phyloP scores from a whole-genome alignment of 2,888 invertebrate genomes.

The Bellardia bayeri region DNA sequence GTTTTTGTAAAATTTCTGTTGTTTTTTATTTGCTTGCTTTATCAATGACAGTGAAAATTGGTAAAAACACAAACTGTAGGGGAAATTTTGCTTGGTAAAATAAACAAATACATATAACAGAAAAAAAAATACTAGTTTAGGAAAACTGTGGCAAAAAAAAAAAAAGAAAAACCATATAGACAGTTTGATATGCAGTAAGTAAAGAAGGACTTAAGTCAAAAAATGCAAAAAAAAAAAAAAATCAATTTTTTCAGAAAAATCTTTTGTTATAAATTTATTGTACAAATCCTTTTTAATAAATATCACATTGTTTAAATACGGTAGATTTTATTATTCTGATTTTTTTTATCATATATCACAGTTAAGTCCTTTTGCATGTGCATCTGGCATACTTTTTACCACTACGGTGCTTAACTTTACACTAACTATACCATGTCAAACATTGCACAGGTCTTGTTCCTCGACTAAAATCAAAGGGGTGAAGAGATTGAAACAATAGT shows the following conservation, averaged over 20 bases:
- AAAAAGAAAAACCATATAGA: background rate
- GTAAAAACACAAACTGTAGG: constrained; percentile 46
- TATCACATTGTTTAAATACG: too few relatives aligned
- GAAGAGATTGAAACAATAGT: background rate
- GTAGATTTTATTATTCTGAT: too few relatives aligned
- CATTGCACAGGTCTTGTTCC: constrained; percentile 9
- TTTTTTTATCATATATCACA: background rate
- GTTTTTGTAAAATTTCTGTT: constrained; percentile 4
- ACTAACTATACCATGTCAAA: constrained; percentile 23
- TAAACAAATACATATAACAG: background rate
- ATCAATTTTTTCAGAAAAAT: too few relatives aligned
- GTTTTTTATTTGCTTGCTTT: constrained; percentile 48
- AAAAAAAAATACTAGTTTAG: background rate
- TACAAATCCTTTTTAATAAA: too few relatives aligned
- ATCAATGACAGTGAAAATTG: constrained; percentile 70
- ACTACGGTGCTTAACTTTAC: constrained; percentile 1
- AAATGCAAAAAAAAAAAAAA: too few relatives aligned
- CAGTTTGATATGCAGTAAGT: too few relatives aligned
- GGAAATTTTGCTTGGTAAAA: constrained; percentile 34
- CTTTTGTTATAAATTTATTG: too few relatives aligned
- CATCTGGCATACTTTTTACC: constrained; percentile 12
- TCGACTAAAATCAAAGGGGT: background rate
- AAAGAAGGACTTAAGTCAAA: background rate
- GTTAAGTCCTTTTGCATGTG: background rate
- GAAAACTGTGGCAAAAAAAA: background rate